These are phyloP conservation scores for Sesia apiformis DNA, from an alignment of 2,888 invertebrate genomes.

Conservation along the genomic window DNA sequence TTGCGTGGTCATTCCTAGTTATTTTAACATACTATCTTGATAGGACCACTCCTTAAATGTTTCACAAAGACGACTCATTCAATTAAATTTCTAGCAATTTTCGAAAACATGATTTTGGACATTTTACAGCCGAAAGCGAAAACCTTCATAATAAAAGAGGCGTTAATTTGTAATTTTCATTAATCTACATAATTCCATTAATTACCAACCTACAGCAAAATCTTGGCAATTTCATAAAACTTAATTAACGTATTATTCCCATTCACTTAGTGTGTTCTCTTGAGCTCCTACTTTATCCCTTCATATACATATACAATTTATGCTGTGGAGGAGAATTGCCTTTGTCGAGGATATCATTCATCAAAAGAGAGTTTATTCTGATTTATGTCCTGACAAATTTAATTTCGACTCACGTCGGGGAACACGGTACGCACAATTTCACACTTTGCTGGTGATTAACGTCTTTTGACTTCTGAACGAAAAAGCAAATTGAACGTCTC, in stretches of 20 bases:
- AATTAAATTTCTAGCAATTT: no score
- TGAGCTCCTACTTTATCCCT: background rate
- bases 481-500: background rate
- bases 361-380: slow-evolving; percentile 2
- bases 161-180: background rate
- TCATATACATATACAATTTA: background rate
- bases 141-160: background rate
- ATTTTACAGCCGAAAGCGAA: no score
- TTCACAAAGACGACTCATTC: no score
- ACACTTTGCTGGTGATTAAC: background rate
- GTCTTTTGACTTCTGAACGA: background rate
- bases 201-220: background rate
- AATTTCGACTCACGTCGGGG: slow-evolving; percentile 9
- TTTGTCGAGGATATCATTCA: background rate
- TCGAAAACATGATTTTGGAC: no score
- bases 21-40: no score
- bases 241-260: background rate
- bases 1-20: no score
- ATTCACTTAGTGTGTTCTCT: background rate
- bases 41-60: no score
- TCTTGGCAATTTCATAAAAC: background rate
- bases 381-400: slow-evolving; percentile 8
- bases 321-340: background rate
- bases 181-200: background rate
- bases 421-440: slow-evolving; percentile 2